Evolutionary conservation across 2,888 invertebrate genomes (phyloP).

Genomic region (Pedicia rivosa): DNA sequence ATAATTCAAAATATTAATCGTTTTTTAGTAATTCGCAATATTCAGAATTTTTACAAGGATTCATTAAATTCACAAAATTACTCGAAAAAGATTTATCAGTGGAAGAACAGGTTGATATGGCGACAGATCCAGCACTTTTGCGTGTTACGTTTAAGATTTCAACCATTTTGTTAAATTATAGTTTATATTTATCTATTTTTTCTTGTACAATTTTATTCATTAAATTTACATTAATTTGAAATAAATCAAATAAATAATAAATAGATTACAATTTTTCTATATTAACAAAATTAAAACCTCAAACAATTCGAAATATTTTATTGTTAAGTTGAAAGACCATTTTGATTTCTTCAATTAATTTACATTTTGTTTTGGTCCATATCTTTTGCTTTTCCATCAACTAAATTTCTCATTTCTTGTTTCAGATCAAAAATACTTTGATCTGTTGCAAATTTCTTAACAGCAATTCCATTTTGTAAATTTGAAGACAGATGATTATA

Average conservation of each 20-base stretch:
- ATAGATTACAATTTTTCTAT: background rate
- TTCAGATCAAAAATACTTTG: constrained; percentile 45
- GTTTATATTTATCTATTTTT: too few relatives aligned
- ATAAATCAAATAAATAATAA: too few relatives aligned
- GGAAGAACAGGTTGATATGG: constrained; percentile 47
- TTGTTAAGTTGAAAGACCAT: constrained; percentile 59
- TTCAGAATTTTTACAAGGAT: constrained; percentile 19
- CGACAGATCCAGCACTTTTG: constrained; percentile 49
- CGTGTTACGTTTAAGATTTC: constrained; percentile 48
- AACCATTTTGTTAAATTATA: constrained; percentile 44
- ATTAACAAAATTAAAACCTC: constrained; percentile 40
- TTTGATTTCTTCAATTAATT: constrained; percentile 55
- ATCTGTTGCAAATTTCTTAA: constrained; percentile 41
- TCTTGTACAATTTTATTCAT: too few relatives aligned
- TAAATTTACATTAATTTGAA: too few relatives aligned
- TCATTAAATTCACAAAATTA: constrained; percentile 20
- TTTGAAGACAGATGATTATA: constrained; percentile 25
- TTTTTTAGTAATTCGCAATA: constrained; percentile 11
- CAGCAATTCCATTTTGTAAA: constrained; percentile 31
- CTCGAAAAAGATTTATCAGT: constrained; percentile 24
- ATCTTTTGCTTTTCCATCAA: constrained; percentile 48
- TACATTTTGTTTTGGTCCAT: constrained; percentile 42
- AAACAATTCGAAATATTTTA: constrained; percentile 50
- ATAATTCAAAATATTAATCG: constrained; percentile 5
- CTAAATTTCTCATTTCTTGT: constrained; percentile 42